Percentiles rank a stretch among this genome's conserved stretches.
Evolutionary conservation across 2,888 invertebrate species (phyloP).

Genomic region (Synergus umbraculus): DNA sequence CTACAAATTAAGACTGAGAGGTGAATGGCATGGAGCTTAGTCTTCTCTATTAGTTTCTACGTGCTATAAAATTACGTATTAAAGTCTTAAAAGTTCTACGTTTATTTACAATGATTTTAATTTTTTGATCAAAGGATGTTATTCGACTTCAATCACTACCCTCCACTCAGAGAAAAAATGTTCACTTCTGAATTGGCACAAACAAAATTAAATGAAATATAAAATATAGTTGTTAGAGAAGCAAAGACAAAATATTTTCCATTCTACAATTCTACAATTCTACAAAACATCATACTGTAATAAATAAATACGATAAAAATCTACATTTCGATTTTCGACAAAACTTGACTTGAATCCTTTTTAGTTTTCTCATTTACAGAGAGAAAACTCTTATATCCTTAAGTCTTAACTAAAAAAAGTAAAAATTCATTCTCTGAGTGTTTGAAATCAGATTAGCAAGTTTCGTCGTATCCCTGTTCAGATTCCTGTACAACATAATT

Average conservation of each 20-base stretch:
- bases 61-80: not conserved
- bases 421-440: not conserved
- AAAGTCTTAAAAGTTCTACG: not conserved
- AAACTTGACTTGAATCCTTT: too few relatives aligned
- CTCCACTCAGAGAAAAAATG: not conserved
- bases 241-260: too few relatives aligned
- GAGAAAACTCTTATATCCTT: not conserved
- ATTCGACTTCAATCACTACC: not conserved
- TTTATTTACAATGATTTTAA: not conserved
- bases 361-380: too few relatives aligned
- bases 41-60: not conserved
- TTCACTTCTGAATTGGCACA: not conserved
- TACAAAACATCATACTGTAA: not conserved
- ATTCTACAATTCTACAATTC: not conserved
- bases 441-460: conserved; percentile 1
- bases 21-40: not conserved
- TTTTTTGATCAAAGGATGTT: not conserved
- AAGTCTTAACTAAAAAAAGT: not conserved
- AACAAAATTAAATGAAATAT: not conserved
- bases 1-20: not conserved
- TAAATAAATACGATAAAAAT: not conserved
- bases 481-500: conserved; percentile 66
- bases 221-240: too few relatives aligned
- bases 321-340: too few relatives aligned
- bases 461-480: conserved; percentile 12